Evolutionary conservation across 2,113 vertebrate species (phyloP).

Genomic region (Coturnix japonica): DNA sequence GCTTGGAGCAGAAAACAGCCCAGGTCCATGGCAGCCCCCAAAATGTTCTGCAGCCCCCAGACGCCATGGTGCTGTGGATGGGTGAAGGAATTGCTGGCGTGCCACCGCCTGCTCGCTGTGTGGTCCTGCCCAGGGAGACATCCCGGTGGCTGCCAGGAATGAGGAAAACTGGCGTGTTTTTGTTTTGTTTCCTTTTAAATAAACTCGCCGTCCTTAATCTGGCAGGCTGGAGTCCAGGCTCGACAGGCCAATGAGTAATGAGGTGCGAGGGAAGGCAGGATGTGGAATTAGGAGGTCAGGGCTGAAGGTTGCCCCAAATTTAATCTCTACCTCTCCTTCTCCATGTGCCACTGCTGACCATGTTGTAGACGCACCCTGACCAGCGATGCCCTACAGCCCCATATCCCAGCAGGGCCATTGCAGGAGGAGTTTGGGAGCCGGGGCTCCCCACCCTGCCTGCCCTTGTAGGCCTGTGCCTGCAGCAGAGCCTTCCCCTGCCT

Average conservation of each 20-base stretch:
- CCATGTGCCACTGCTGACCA: fast-evolving
- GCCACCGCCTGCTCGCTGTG: conserved; percentile 48
- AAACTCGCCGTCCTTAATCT: conserved; percentile 57
- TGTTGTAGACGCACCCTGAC: fast-evolving
- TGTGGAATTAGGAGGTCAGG: conserved; percentile 51
- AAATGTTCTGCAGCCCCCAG: neutral
- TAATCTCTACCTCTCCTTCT: neutral
- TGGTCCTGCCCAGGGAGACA: conserved; percentile 29
- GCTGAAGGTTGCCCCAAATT: conserved; percentile 1
- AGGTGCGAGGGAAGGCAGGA: conserved; percentile 45
- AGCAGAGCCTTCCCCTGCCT: fast-evolving
- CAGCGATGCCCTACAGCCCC: neutral
- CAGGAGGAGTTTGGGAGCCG: no score
- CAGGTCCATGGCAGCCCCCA: neutral
- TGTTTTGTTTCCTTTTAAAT: conserved; percentile 55
- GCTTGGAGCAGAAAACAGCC: neutral
- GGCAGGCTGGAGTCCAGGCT: conserved; percentile 6
- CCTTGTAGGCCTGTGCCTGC: neutral
- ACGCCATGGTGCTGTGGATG: neutral
- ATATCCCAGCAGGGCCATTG: no score
- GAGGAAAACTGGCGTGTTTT: conserved; percentile 39
- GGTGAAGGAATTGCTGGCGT: neutral
- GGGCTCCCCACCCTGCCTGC: neutral
- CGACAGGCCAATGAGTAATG: conserved; percentile 55
- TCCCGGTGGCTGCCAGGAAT: conserved; percentile 17